These are phyloP conservation scores for Pogonomyrmex barbatus DNA, from an alignment of 1,140 invertebrate species.

Conservation along the genomic window DNA sequence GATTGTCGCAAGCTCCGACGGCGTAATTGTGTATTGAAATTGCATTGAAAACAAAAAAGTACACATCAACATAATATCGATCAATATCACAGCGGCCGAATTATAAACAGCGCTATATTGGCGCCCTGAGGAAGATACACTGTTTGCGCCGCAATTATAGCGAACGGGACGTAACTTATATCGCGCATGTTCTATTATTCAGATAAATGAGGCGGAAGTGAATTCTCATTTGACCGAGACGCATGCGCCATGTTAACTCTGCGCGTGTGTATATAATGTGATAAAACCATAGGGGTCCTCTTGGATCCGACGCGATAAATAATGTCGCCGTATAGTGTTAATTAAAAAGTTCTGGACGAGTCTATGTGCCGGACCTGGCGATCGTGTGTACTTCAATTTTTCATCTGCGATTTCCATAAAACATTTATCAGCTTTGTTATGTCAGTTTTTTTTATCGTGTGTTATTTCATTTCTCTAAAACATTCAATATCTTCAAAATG, in stretches of 20 bases:
- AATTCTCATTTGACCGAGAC: slow-evolving; percentile 59
- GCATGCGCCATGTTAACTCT: slow-evolving; percentile 46
- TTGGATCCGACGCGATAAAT: slow-evolving; percentile 45
- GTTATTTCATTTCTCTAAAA: background rate
- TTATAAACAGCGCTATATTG: slow-evolving; percentile 49
- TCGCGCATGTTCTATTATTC: slow-evolving; percentile 59
- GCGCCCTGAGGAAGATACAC: slow-evolving; percentile 21
- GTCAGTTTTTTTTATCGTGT: background rate
- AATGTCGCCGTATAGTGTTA: slow-evolving; percentile 49
- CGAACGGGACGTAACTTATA: slow-evolving; percentile 42
- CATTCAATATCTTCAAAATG: background rate
- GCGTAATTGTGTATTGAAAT: slow-evolving; percentile 43
- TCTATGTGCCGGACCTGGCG: background rate
- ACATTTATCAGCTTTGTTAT: slow-evolving; percentile 8
- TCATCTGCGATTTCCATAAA: slow-evolving; percentile 39
- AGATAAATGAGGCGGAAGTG: slow-evolving; percentile 59
- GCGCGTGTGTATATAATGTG: slow-evolving; percentile 24
- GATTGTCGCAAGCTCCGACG: background rate
- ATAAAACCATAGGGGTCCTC: slow-evolving; percentile 36
- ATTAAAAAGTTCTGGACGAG: slow-evolving; percentile 50
- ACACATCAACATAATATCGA: slow-evolving; percentile 43
- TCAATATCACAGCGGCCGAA: slow-evolving; percentile 27
- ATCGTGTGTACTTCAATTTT: slow-evolving; percentile 35
- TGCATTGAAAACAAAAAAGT: slow-evolving; percentile 36
- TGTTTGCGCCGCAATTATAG: slow-evolving; percentile 51